These are phyloP conservation scores for Priocnemis perturbator DNA, from an alignment of 2,888 invertebrate species.

Conservation along the genomic window DNA sequence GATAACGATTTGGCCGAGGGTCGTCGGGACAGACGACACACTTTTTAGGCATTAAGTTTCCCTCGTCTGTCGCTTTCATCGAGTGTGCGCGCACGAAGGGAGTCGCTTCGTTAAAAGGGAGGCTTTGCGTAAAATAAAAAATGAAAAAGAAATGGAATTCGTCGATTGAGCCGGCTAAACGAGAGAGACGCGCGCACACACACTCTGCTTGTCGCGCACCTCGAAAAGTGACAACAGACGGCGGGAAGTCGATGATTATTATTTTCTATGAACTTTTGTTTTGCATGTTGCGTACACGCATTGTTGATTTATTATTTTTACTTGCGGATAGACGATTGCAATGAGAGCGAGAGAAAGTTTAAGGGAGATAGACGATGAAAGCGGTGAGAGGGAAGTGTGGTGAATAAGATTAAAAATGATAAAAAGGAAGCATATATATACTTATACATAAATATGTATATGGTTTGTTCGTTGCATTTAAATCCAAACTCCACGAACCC, in stretches of 20 bases:
- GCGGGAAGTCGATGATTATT: constrained; percentile 35
- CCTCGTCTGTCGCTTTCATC: constrained; percentile 24
- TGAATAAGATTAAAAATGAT: constrained; percentile 32
- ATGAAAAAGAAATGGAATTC: no score
- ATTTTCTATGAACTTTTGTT: constrained; percentile 58
- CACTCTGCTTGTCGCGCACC: no score
- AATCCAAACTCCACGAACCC: constrained; percentile 34
- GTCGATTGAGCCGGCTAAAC: no score
- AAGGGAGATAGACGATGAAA: constrained; percentile 25
- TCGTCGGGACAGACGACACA: not conserved
- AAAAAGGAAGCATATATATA: constrained; percentile 42
- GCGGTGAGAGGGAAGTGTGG: constrained; percentile 41
- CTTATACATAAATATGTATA: constrained; percentile 48
- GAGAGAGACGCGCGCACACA: no score
- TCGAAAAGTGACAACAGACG: no score
- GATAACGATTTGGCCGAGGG: not conserved
- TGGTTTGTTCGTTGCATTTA: constrained; percentile 58
- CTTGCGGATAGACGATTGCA: constrained; percentile 12
- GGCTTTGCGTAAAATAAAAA: no score
- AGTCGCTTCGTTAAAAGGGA: no score
- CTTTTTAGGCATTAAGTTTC: constrained; percentile 36
- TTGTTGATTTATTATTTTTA: constrained; percentile 62
- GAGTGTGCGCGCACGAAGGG: no score
- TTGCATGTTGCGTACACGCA: constrained; percentile 59
- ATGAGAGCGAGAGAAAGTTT: constrained; percentile 5